Conservation (phyloP, 2,888 invertebrate genomes). For the Cenopis cana region DNA sequence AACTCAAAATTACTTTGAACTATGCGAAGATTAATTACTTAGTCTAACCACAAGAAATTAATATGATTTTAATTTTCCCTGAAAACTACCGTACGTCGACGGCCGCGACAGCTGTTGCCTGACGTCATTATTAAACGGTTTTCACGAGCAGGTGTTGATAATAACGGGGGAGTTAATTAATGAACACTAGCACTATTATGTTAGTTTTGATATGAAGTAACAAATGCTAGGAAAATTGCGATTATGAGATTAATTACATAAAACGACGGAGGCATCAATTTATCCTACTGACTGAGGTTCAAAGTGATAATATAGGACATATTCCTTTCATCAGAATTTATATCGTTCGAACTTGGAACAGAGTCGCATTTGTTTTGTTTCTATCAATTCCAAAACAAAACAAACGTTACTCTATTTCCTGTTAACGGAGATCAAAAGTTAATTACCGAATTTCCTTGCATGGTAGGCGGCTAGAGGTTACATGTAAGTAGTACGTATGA, state of each 20-base stretch:
- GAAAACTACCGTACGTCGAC: conserved; percentile 72
- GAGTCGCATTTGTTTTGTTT: no score
- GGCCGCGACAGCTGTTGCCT: conserved; percentile 74
- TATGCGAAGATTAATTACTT: conserved; percentile 41
- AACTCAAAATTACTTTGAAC: conserved; percentile 22
- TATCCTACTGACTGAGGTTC: no score
- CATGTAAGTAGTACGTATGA: no score
- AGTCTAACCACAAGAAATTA: conserved; percentile 55
- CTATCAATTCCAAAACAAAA: no score
- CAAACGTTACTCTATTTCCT: no score
- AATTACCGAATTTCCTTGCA: no score
- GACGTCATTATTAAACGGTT: conserved; percentile 83
- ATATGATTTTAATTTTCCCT: conserved; percentile 75
- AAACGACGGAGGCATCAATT: neutral
- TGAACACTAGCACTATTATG: conserved; percentile 67
- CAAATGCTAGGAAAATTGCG: conserved; percentile 8
- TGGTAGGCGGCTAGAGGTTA: no score
- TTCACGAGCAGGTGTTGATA: conserved; percentile 84
- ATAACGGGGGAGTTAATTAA: conserved; percentile 83
- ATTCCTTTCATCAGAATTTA: no score
- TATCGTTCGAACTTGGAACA: no score
- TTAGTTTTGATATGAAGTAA: conserved; percentile 46
- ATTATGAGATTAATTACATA: conserved; percentile 18
- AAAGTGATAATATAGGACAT: no score
- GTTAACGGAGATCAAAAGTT: no score